These are phyloP conservation scores for Lordiphosa stackelbergi DNA, from an alignment of 1,140 invertebrate genomes.

Conservation along the genomic window DNA sequence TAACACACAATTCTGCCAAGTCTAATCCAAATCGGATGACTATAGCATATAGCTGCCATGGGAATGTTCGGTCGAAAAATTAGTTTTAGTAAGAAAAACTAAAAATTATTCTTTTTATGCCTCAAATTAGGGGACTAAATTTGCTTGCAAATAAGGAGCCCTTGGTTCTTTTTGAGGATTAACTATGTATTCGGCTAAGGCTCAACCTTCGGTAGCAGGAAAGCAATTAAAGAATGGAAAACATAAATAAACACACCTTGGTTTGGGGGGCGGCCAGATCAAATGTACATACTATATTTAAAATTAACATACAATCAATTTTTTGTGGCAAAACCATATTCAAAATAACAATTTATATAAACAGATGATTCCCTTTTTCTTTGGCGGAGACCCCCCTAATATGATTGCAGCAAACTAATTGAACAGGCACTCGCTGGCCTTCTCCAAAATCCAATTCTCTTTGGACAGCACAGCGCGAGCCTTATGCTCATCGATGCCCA, in stretches of 20 bases:
- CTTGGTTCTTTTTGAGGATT: constrained; percentile 17
- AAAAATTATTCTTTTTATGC: constrained; percentile 16
- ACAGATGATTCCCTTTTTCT: neutral
- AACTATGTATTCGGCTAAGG: constrained; percentile 15
- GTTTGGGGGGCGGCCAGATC: too few relatives aligned
- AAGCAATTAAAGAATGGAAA: neutral
- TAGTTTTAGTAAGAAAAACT: too few relatives aligned
- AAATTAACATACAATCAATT: constrained; percentile 14
- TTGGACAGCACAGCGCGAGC: constrained; percentile 91
- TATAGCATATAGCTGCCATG: too few relatives aligned
- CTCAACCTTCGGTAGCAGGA: constrained; percentile 43
- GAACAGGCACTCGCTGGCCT: constrained; percentile 92
- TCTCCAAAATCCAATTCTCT: constrained; percentile 92
- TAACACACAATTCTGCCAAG: too few relatives aligned
- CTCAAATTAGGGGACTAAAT: constrained; percentile 44
- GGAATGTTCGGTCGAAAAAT: too few relatives aligned
- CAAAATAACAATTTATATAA: constrained; percentile 23
- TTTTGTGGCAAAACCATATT: neutral
- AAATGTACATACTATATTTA: too few relatives aligned
- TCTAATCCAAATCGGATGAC: too few relatives aligned
- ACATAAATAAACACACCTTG: neutral
- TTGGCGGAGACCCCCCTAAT: too few relatives aligned
- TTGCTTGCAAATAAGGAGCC: constrained; percentile 47
- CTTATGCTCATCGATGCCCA: constrained; percentile 91
- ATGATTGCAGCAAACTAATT: constrained; percentile 82